phyloP scores from a whole-genome alignment of 2,113 vertebrate genomes.

The Gambusia affinis region DNA sequence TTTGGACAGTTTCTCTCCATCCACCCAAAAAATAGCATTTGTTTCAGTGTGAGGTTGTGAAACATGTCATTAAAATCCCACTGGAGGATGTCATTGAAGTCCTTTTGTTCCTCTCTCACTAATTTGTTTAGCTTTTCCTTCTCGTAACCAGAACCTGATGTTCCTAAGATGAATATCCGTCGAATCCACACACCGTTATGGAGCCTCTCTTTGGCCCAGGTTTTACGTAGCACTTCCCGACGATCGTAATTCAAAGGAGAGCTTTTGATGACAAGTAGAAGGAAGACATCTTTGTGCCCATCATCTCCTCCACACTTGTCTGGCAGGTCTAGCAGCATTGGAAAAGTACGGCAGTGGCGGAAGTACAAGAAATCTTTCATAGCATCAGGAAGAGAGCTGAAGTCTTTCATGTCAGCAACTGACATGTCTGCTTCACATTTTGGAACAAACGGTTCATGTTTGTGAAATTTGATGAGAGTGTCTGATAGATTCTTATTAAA shows the following conservation, averaged over 20 bases:
- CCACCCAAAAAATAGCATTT: conserved; percentile 88
- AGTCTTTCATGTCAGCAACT: conserved; percentile 49
- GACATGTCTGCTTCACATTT: conserved; percentile 68
- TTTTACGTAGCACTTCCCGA: conserved; percentile 83
- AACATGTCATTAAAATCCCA: conserved; percentile 88
- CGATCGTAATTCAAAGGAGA: conserved; percentile 82
- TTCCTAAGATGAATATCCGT: conserved; percentile 83
- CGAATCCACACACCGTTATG: conserved; percentile 68
- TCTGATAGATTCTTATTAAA: not conserved
- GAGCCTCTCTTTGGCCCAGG: conserved; percentile 85
- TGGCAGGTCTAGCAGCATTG: conserved; percentile 73
- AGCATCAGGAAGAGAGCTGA: conserved; percentile 62
- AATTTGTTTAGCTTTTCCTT: conserved; percentile 74
- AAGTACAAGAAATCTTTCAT: conserved; percentile 81
- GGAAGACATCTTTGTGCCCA: conserved; percentile 70
- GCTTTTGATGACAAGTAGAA: conserved; percentile 87
- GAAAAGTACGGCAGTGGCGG: conserved; percentile 82
- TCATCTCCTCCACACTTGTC: conserved; percentile 64
- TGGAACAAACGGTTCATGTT: not conserved
- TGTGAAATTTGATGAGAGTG: accelerated
- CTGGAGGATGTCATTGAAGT: conserved; percentile 83
- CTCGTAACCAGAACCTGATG: not conserved
- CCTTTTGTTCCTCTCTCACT: conserved; percentile 76
- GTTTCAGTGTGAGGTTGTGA: conserved; percentile 91
- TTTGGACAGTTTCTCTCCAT: conserved; percentile 74